Evolutionary conservation across 2,113 vertebrate species (phyloP).

Genomic region (Mus pahari): DNA sequence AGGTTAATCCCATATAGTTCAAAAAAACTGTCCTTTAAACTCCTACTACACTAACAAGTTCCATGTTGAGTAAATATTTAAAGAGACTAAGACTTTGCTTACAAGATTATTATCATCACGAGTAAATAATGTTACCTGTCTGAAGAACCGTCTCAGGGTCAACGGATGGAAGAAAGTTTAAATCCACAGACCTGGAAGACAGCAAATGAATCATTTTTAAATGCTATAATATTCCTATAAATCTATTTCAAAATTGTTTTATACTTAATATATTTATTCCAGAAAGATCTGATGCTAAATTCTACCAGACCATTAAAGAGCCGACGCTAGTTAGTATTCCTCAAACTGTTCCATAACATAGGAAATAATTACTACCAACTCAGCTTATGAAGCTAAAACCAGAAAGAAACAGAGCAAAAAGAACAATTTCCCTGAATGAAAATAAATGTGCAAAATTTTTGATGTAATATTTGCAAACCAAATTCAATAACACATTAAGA

Average conservation of each 20-base stretch:
- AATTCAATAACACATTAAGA: not conserved
- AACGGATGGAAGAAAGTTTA: slow-evolving; percentile 94
- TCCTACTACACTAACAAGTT: not conserved
- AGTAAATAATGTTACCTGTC: slow-evolving; percentile 88
- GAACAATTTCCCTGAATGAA: not conserved
- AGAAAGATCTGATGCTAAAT: not conserved
- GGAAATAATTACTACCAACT: not conserved
- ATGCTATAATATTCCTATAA: slow-evolving; percentile 9
- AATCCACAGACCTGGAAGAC: slow-evolving; percentile 91
- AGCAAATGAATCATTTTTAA: slow-evolving; percentile 55
- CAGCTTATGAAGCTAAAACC: not conserved
- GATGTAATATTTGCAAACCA: not conserved
- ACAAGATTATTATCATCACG: slow-evolving; percentile 2
- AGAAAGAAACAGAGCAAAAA: not conserved
- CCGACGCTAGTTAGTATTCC: not conserved
- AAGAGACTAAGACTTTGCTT: not conserved
- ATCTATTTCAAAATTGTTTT: slow-evolving; percentile 46
- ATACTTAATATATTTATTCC: not conserved
- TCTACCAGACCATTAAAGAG: not conserved
- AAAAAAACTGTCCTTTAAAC: not conserved
- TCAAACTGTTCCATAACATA: not conserved
- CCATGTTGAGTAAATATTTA: slow-evolving; percentile 1
- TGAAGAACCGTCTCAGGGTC: slow-evolving; percentile 98
- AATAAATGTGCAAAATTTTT: not conserved
- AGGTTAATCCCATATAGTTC: not conserved